These are phyloP conservation scores for Polyommatus iphigenia DNA, from an alignment of 2,888 invertebrate species.

Conservation along the genomic window DNA sequence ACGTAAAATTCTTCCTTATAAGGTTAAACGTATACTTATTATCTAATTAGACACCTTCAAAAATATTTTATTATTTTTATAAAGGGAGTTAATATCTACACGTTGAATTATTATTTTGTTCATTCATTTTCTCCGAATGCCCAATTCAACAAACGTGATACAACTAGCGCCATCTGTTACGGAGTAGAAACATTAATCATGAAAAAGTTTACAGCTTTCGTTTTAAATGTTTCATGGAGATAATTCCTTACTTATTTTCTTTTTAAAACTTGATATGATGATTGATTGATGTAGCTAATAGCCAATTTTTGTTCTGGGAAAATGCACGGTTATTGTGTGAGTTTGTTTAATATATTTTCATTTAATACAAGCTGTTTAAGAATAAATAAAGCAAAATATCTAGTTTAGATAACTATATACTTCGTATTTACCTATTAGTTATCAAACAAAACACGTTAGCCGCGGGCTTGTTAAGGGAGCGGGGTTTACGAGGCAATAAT, in stretches of 20 bases:
- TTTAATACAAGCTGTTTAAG: too few relatives aligned
- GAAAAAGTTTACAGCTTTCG: background rate
- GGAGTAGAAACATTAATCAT: constrained; percentile 43
- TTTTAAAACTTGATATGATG: too few relatives aligned
- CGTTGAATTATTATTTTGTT: background rate
- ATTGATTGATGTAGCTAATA: too few relatives aligned
- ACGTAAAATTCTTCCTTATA: background rate
- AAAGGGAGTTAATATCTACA: background rate
- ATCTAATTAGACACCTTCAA: background rate
- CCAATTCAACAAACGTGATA: constrained; percentile 1
- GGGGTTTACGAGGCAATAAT: constrained; percentile 52
- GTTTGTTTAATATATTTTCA: too few relatives aligned
- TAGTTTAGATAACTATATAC: background rate
- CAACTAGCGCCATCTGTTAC: constrained; percentile 50
- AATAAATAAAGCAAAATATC: too few relatives aligned
- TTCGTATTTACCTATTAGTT: constrained; percentile 24
- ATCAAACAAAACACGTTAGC: constrained; percentile 20
- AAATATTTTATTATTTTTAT: too few relatives aligned
- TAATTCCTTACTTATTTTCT: background rate
- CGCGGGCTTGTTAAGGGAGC: constrained; percentile 35
- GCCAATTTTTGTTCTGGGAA: too few relatives aligned
- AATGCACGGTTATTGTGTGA: too few relatives aligned
- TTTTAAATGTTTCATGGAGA: background rate
- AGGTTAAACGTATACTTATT: background rate
- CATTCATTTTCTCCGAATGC: background rate